Conservation (phyloP, 2,113 vertebrate species). For the Speoplatyrhinus poulsoni region DNA sequence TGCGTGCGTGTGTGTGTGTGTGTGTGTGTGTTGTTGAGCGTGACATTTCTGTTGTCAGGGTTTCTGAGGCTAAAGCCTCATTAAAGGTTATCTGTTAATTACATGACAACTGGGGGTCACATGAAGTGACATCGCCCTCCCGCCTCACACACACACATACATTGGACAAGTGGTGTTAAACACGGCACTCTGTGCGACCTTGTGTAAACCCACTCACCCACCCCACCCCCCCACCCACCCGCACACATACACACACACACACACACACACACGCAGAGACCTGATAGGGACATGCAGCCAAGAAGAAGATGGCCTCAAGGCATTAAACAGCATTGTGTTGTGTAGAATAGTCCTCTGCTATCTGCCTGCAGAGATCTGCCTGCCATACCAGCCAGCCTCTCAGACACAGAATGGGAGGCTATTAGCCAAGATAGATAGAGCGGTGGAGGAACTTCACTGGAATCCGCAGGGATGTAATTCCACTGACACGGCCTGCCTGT, state of each 20-base stretch:
- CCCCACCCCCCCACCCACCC: background rate
- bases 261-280: background rate
- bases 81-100: slow-evolving; percentile 83
- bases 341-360: slow-evolving; percentile 13
- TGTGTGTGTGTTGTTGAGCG: slow-evolving; percentile 51
- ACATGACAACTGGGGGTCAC: slow-evolving; percentile 62
- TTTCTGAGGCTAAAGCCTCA: slow-evolving; percentile 59
- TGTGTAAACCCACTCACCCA: background rate
- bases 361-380: slow-evolving; percentile 15
- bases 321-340: slow-evolving; percentile 14
- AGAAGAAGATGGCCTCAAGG: slow-evolving; percentile 16
- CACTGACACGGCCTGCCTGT: background rate
- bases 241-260: background rate
- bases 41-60: slow-evolving; percentile 70
- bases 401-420: slow-evolving; percentile 11
- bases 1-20: slow-evolving; percentile 12
- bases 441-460: background rate
- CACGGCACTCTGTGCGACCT: background rate
- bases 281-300: slow-evolving; percentile 11
- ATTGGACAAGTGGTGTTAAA: background rate
- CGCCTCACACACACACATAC: slow-evolving; percentile 8
- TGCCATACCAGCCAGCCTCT: slow-evolving; percentile 1
- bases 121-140: slow-evolving; percentile 39
- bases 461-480: background rate
- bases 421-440: slow-evolving; percentile 20